Evolutionary conservation across 2,797 vertebrate genomes (phyloP), one percentile per base, ranked within the genome.

Genomic region (Pangasius krempfi): DNA sequence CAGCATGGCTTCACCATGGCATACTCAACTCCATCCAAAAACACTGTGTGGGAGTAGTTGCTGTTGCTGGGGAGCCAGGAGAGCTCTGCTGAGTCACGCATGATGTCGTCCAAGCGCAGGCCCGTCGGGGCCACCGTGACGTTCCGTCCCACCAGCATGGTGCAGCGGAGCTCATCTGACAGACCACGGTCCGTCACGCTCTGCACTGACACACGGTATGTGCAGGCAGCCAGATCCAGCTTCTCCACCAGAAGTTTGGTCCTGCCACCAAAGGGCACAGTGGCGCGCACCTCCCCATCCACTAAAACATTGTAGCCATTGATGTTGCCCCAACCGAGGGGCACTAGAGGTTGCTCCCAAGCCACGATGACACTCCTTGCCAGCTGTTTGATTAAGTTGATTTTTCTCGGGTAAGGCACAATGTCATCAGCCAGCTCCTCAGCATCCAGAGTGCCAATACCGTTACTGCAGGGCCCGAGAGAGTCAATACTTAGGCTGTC

Each of bases 341-440:
- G 97, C 95, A 98, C 95, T 1, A 96, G 87, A 0, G 98, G 97
- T 14, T 97, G 95, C 92, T 99, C 99, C 99, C 99, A 99, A 93
- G 97, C 98, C 95, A 99, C 97, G 78, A 99, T 99, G 88, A 98
- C 98, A 85, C 98, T 99, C 93, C 97, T 98, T 95, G 98, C 98
- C 90, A 99, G 96, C 94, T 99, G 98, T 93, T 99, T 99, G 90
- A 99, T 99, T 92, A 99, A 95, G 93, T 96, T 98, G 93, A 99
- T 99, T 96, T 95, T 98, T 85, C 98, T 93, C 89, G 99, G 99
- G 93, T 98, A 99, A 97, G 99, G 99, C 97, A 99, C 98, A 60
- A 96, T 95, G 91, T 99, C 97, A 94, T 98, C 98, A 89, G 97
- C 97, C 62, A 98, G 93, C 93, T 99, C 98, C 5, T 99, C 98